Conservation (phyloP, 2,113 vertebrate genomes). For the Gallinago undulata region DNA sequence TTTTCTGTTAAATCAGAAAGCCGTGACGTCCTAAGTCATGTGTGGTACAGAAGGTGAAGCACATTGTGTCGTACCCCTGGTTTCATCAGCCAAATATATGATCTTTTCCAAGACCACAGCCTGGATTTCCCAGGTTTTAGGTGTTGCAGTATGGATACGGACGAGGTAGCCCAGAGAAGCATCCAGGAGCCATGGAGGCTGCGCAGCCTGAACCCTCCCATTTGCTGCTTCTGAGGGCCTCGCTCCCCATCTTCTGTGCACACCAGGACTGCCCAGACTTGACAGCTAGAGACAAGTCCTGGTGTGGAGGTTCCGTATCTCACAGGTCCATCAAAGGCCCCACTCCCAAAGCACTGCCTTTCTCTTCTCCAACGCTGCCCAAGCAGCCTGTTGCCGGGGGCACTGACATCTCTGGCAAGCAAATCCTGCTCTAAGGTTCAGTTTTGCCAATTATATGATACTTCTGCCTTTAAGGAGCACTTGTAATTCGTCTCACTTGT, state of each 20-base stretch:
- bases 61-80: neutral
- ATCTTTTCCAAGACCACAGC: neutral
- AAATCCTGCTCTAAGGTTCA: neutral
- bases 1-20: neutral
- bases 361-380: rapidly evolving
- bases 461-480: neutral
- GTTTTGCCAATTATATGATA: neutral
- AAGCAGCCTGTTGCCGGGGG: no score
- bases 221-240: neutral
- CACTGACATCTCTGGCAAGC: neutral
- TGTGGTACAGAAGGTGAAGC: neutral
- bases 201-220: rapidly evolving
- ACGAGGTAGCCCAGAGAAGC: neutral
- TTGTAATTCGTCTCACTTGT: neutral
- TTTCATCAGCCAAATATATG: neutral
- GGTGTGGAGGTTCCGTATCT: rapidly evolving
- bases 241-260: rapidly evolving
- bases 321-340: neutral
- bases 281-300: neutral
- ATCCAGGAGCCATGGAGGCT: neutral
- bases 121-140: neutral
- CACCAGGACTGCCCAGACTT: neutral
- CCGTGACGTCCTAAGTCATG: neutral
- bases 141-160: neutral
- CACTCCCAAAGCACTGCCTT: neutral